Evolutionary conservation across 2,888 invertebrate genomes (phyloP).

Genomic region (Drosophila tanythrix): DNA sequence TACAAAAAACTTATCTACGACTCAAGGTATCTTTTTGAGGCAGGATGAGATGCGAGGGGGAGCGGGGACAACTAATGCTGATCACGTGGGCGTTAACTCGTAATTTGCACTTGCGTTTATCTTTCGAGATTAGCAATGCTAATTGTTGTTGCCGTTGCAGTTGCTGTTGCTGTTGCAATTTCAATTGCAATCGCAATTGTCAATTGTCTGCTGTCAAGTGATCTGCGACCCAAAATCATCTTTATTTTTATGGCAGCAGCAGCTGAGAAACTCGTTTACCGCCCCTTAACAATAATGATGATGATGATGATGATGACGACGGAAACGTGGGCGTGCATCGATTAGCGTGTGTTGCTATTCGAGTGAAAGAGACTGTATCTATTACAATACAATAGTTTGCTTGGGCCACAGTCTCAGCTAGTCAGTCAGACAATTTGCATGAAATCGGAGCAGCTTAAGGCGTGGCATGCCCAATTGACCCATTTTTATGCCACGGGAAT

Average conservation of each 20-base stretch:
- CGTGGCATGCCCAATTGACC: constrained; percentile 50
- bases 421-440: constrained; percentile 36
- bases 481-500: constrained; percentile 30
- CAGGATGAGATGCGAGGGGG: constrained; percentile 10
- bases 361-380: constrained; percentile 38
- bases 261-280: constrained; percentile 64
- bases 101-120: constrained; percentile 51
- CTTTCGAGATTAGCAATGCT: constrained; percentile 71
- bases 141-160: constrained; percentile 53
- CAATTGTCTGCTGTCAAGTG: constrained; percentile 54
- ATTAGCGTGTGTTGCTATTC: constrained; percentile 59
- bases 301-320: constrained; percentile 25
- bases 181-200: constrained; percentile 43
- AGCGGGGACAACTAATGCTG: neutral
- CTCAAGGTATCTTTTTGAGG: constrained; percentile 27
- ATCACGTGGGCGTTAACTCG: constrained; percentile 55
- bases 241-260: constrained; percentile 69
- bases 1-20: constrained; percentile 63
- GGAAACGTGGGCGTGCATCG: constrained; percentile 77
- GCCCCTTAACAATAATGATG: constrained; percentile 33
- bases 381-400: constrained; percentile 60
- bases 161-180: neutral
- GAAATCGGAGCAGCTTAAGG: constrained; percentile 31
- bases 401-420: constrained; percentile 6
- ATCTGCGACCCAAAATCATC: constrained; percentile 73